phyloP scores from a whole-genome alignment of 2,797 vertebrate species.

The Falco cherrug region DNA sequence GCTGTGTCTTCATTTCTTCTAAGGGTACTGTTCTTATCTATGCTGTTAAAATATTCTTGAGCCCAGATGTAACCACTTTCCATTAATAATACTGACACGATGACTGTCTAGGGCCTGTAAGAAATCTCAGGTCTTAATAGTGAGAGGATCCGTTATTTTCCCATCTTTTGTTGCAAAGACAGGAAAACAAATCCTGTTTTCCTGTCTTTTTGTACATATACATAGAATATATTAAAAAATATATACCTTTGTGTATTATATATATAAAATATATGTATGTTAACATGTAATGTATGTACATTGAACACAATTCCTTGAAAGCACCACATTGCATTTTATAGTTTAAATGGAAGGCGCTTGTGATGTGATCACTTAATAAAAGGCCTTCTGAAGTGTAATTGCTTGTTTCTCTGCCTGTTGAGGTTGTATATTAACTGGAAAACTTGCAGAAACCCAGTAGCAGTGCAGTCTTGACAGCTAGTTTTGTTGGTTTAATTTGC shows the following conservation, averaged over 20 bases:
- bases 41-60: background rate
- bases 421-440: background rate
- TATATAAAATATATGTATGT: background rate
- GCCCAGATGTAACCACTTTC: background rate
- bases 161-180: background rate
- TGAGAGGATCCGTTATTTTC: background rate
- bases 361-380: background rate
- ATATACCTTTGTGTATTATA: background rate
- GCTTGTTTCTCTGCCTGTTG: background rate
- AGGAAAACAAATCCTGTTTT: background rate
- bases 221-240: background rate
- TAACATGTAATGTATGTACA: background rate
- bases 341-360: background rate
- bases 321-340: background rate
- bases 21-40: background rate
- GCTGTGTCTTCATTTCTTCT: background rate
- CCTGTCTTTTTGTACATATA: background rate
- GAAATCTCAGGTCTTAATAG: background rate
- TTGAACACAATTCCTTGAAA: background rate
- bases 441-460: background rate
- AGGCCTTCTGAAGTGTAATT: background rate
- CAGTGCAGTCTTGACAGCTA: background rate
- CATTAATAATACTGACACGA: slow-evolving; percentile 19
- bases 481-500: background rate
- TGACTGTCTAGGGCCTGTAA: background rate